phyloP scores from a whole-genome alignment of 2,888 invertebrate species.

The Acrocera orbiculus region DNA sequence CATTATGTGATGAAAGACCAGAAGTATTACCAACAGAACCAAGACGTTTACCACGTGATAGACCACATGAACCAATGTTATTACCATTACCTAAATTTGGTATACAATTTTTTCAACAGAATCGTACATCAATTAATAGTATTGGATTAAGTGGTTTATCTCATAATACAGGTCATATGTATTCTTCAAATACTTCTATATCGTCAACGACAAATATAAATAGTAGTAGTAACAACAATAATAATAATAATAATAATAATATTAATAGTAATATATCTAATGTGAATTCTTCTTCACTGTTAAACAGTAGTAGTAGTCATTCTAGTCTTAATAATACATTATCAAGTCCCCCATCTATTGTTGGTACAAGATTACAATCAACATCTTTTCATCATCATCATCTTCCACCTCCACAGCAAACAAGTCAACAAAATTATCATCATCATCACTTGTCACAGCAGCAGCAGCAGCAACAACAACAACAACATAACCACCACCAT shows the following conservation, averaged over 20 bases:
- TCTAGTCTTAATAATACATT: slow-evolving; percentile 29
- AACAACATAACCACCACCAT: slow-evolving; percentile 27
- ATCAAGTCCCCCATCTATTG: slow-evolving; percentile 15
- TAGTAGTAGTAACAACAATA: slow-evolving; percentile 16
- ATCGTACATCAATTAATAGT: slow-evolving; percentile 19
- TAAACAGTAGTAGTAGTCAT: slow-evolving; percentile 20
- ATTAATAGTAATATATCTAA: slow-evolving; percentile 15
- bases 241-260: slow-evolving; percentile 15
- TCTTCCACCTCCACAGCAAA: slow-evolving; percentile 1
- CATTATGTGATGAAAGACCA: slow-evolving; percentile 64
- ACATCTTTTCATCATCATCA: slow-evolving; percentile 14
- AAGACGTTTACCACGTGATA: slow-evolving; percentile 45
- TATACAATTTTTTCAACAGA: slow-evolving; percentile 40
- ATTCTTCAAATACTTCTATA: slow-evolving; percentile 10
- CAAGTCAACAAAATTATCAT: slow-evolving; percentile 17
- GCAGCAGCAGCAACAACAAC: slow-evolving; percentile 31
- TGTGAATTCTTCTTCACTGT: slow-evolving; percentile 15
- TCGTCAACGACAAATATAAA: slow-evolving; percentile 10
- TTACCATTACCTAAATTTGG: slow-evolving; percentile 82
- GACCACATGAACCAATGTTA: slow-evolving; percentile 52
- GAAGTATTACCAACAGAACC: slow-evolving; percentile 60
- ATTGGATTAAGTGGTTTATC: slow-evolving; percentile 11
- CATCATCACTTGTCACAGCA: slow-evolving; percentile 28
- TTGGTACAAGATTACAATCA: slow-evolving; percentile 11
- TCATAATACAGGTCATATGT: slow-evolving; percentile 14